Evolutionary conservation across 1,140 invertebrate species (phyloP).

Genomic region (Diploscapter pachys): DNA sequence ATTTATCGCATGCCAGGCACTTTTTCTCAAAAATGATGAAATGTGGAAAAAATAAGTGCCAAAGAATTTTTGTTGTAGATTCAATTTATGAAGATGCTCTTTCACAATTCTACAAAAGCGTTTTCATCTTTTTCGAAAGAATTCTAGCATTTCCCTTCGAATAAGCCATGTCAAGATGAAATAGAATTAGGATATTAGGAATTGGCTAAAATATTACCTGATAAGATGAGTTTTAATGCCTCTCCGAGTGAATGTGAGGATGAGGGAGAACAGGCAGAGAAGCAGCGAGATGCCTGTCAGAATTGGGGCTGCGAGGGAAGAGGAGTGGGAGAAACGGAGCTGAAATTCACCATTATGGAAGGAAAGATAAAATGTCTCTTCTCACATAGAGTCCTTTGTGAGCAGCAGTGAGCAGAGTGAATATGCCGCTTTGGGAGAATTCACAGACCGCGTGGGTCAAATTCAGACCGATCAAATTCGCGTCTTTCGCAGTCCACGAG

Average conservation of each 20-base stretch:
- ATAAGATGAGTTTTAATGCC: constrained; percentile 22
- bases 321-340: constrained; percentile 24
- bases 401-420: constrained; percentile 37
- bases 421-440: constrained; percentile 38
- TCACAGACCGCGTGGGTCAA: constrained; percentile 45
- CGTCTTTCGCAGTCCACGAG: constrained; percentile 17
- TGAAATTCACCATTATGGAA: constrained; percentile 4
- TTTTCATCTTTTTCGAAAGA: no score
- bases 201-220: not conserved
- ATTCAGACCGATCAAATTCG: constrained; percentile 45
- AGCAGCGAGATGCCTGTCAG: constrained; percentile 23
- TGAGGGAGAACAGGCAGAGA: constrained; percentile 29
- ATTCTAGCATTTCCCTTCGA: no score
- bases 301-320: constrained; percentile 16
- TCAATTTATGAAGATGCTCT: no score
- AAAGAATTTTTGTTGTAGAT: no score
- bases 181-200: not conserved
- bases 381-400: constrained; percentile 40
- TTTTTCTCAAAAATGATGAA: no score
- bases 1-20: no score
- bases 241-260: constrained; percentile 18
- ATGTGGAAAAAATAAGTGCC: no score
- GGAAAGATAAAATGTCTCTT: no score
- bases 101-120: no score
- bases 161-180: not conserved